Conservation (phyloP, 2,797 vertebrate genomes). For the Hyperoplus lanceolatus region DNA sequence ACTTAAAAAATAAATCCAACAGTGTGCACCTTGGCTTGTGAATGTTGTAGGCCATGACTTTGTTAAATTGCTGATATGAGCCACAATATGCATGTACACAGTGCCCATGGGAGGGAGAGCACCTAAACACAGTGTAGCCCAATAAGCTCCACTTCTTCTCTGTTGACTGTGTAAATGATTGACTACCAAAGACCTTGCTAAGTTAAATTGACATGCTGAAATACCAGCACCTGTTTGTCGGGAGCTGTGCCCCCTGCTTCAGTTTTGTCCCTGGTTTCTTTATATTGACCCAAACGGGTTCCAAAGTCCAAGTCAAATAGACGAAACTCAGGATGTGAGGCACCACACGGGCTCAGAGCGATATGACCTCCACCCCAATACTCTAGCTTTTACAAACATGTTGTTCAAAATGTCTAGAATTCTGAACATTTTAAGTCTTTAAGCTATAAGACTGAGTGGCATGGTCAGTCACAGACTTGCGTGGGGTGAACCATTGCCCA, state of each 20-base stretch:
- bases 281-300: slow-evolving; percentile 60
- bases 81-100: not conserved
- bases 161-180: slow-evolving; percentile 84
- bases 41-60: slow-evolving; percentile 3
- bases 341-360: slow-evolving; percentile 8
- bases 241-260: slow-evolving; percentile 47
- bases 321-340: slow-evolving; percentile 38
- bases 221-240: slow-evolving; percentile 63
- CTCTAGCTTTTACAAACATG: slow-evolving; percentile 45
- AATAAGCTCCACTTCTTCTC: slow-evolving; percentile 46
- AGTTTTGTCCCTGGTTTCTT: slow-evolving; percentile 49
- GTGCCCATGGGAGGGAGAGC: slow-evolving; percentile 11
- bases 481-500: slow-evolving; percentile 30
- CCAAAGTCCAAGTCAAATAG: slow-evolving; percentile 73
- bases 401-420: slow-evolving; percentile 65
- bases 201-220: slow-evolving; percentile 65
- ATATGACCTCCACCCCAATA: slow-evolving; percentile 17
- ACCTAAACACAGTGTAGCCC: slow-evolving; percentile 33
- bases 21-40: not conserved
- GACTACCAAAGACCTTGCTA: slow-evolving; percentile 79
- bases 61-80: slow-evolving; percentile 4
- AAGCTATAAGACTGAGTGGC: slow-evolving; percentile 58
- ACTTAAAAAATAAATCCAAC: not conserved
- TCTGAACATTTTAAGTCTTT: slow-evolving; percentile 68
- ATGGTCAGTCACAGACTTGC: slow-evolving; percentile 48